Conservation (phyloP, 2,888 invertebrate species). For the Nomada hirtipes region DNA sequence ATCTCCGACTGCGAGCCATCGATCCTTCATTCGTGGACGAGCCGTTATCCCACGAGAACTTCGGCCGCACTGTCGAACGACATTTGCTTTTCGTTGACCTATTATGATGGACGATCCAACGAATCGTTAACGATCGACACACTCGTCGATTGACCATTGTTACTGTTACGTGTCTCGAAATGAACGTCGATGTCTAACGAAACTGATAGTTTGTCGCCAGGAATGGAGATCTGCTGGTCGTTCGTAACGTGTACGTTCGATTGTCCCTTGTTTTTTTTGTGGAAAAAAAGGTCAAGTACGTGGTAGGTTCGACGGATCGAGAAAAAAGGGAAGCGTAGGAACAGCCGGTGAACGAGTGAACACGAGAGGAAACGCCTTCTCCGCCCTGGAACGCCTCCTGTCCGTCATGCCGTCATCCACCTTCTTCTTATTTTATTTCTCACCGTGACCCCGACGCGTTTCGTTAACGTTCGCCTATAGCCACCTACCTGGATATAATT, state of each 20-base stretch:
- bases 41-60: conserved; percentile 54
- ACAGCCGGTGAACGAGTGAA: conserved; percentile 74
- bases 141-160: background rate
- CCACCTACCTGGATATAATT: conserved; percentile 77
- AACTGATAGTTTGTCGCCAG: background rate
- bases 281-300: conserved; percentile 4
- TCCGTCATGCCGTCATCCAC: conserved; percentile 79
- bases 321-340: conserved; percentile 50
- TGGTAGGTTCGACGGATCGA: conserved; percentile 36
- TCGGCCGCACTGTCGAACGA: conserved; percentile 37
- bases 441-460: conserved; percentile 66
- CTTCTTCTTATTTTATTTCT: conserved; percentile 73
- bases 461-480: conserved; percentile 47
- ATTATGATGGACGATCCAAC: conserved; percentile 56
- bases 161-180: background rate
- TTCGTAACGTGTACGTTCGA: conserved; percentile 15
- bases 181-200: background rate
- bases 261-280: conserved; percentile 6
- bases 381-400: conserved; percentile 81
- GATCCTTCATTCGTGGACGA: conserved; percentile 72
- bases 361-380: conserved; percentile 73
- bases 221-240: background rate
- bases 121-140: conserved; percentile 22
- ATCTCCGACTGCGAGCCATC: conserved; percentile 67
- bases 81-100: conserved; percentile 49